Evolutionary conservation across 2,888 invertebrate genomes (phyloP).

Genomic region (Eristalis intricaria): DNA sequence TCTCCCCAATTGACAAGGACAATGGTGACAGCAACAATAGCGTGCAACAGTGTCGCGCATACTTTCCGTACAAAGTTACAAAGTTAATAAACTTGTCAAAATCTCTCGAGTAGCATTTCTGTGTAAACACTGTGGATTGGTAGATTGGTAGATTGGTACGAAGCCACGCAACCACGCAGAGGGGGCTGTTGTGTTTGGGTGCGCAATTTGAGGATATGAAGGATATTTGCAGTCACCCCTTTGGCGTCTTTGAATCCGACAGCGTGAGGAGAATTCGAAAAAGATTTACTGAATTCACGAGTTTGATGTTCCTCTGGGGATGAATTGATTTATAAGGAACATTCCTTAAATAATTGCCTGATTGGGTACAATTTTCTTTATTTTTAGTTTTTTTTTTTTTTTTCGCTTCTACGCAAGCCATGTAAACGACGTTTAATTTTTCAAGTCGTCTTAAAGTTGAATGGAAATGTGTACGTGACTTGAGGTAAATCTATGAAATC

Average conservation of each 20-base stretch:
- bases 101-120: slow-evolving; percentile 56
- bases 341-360: not conserved
- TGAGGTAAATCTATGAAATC: no score
- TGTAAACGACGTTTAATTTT: not conserved
- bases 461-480: no score
- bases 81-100: slow-evolving; percentile 72
- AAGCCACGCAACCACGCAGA: not conserved
- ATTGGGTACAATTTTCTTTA: not conserved
- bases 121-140: slow-evolving; percentile 62
- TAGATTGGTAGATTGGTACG: slow-evolving; percentile 34
- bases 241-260: slow-evolving; percentile 10
- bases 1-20: slow-evolving; percentile 11
- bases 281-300: slow-evolving; percentile 23
- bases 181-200: not conserved
- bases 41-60: slow-evolving; percentile 71
- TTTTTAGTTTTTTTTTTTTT: not conserved
- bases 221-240: not conserved
- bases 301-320: not conserved
- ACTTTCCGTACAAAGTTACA: slow-evolving; percentile 55
- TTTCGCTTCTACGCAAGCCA: not conserved
- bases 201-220: not conserved
- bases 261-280: slow-evolving; percentile 49
- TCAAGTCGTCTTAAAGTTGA: no score
- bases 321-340: slow-evolving; percentile 9
- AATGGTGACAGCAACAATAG: slow-evolving; percentile 45